These are phyloP conservation scores for Diaphora mendica DNA, from an alignment of 2,888 invertebrate genomes.

Conservation along the genomic window DNA sequence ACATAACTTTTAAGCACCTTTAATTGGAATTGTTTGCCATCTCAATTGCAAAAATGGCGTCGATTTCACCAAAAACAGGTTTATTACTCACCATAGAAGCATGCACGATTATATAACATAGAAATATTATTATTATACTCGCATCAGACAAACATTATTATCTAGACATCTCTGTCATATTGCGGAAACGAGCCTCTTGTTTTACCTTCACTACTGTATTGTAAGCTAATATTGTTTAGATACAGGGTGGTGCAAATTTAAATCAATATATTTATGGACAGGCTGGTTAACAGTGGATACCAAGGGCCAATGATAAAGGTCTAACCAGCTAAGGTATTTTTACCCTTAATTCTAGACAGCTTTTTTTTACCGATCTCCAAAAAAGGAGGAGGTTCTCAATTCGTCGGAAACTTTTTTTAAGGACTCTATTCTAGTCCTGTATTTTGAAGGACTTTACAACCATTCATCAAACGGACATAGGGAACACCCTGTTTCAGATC, in stretches of 20 bases:
- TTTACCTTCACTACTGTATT: neutral
- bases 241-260: neutral
- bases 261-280: neutral
- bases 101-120: neutral
- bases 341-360: too few relatives aligned
- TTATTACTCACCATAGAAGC: neutral
- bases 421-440: too few relatives aligned
- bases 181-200: neutral
- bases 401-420: too few relatives aligned
- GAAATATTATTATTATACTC: neutral
- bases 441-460: too few relatives aligned
- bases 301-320: too few relatives aligned
- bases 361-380: too few relatives aligned
- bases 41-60: neutral
- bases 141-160: neutral
- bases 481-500: too few relatives aligned
- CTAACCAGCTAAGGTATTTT: too few relatives aligned
- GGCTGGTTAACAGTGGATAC: too few relatives aligned
- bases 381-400: too few relatives aligned
- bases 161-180: constrained; percentile 2
- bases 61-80: neutral
- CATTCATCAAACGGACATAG: too few relatives aligned
- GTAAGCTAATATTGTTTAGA: neutral
- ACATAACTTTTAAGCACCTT: neutral
- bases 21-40: neutral